phyloP scores from a whole-genome alignment of 2,113 vertebrate genomes.

The Labrus mixtus region DNA sequence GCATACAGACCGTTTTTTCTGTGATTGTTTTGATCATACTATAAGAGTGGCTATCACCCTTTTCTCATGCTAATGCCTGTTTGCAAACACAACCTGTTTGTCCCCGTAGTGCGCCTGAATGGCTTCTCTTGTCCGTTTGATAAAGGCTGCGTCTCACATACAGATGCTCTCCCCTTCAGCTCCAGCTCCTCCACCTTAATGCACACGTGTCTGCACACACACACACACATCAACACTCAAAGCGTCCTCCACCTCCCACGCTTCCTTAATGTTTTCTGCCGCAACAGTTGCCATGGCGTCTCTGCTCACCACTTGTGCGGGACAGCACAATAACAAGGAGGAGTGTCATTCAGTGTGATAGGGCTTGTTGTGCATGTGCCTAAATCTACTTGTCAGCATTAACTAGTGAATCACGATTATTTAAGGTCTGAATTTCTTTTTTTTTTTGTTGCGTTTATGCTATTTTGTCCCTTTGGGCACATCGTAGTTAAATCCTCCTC shows the following conservation, averaged over 20 bases:
- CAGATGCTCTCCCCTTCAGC: slow-evolving; percentile 33
- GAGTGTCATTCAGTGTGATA: slow-evolving; percentile 46
- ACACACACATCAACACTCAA: slow-evolving; percentile 13
- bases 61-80: background rate
- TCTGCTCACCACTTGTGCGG: slow-evolving; percentile 48
- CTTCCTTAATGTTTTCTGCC: slow-evolving; percentile 66
- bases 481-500: no score
- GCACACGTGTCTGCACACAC: background rate
- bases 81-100: background rate
- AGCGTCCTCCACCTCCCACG: slow-evolving; percentile 55
- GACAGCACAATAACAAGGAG: slow-evolving; percentile 58
- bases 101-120: background rate
- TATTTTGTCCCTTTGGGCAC: no score
- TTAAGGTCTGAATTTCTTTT: no score
- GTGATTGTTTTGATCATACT: background rate
- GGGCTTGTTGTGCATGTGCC: slow-evolving; percentile 5
- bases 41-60: no score
- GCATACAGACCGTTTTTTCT: no score
- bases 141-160: slow-evolving; percentile 18
- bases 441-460: no score
- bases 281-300: slow-evolving; percentile 77
- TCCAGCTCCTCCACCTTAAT: slow-evolving; percentile 35
- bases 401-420: no score
- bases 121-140: slow-evolving; percentile 16
- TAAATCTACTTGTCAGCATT: slow-evolving; percentile 7